A percentile compares a stretch with the other conserved stretches of the same genome.
phyloP scores from a whole-genome alignment of 2,797 vertebrate species.

The Pteropus rufus region DNA sequence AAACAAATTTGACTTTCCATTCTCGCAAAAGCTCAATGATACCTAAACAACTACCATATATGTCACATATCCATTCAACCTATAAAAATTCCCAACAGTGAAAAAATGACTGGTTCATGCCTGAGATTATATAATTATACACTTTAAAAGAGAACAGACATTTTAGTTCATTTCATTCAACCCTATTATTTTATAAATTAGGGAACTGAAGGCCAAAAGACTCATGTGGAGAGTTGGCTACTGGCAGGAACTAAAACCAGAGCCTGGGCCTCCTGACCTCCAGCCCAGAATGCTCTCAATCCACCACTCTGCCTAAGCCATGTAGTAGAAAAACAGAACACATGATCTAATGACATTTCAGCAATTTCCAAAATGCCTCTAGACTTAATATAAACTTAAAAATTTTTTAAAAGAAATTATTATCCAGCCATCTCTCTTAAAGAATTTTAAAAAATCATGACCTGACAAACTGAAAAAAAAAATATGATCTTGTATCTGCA shows the following conservation, averaged over 20 bases:
- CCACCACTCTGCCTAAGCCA: background rate
- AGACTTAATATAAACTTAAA: conserved; percentile 34
- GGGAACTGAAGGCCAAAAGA: background rate
- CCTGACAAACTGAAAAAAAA: conserved; percentile 70
- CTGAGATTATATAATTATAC: conserved; percentile 34
- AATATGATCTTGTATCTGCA: conserved; percentile 71
- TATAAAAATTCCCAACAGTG: background rate
- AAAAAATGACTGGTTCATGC: background rate
- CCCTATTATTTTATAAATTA: conserved; percentile 45
- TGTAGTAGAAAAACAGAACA: background rate
- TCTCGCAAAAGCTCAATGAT: conserved; percentile 8
- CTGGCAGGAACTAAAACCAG: background rate
- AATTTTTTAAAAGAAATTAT: background rate
- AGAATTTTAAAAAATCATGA: conserved; percentile 57
- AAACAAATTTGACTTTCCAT: conserved; percentile 25
- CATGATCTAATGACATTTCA: background rate
- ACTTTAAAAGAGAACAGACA: conserved; percentile 7
- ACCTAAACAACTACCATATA: background rate
- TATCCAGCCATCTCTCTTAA: conserved; percentile 45
- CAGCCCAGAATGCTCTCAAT: background rate
- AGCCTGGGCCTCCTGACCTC: background rate
- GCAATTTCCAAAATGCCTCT: conserved; percentile 20
- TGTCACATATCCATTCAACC: background rate
- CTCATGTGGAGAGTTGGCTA: background rate
- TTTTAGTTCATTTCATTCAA: background rate